Base-by-base conservation (phyloP, 1,140 invertebrate genomes). In the Augochlora pura region DNA sequence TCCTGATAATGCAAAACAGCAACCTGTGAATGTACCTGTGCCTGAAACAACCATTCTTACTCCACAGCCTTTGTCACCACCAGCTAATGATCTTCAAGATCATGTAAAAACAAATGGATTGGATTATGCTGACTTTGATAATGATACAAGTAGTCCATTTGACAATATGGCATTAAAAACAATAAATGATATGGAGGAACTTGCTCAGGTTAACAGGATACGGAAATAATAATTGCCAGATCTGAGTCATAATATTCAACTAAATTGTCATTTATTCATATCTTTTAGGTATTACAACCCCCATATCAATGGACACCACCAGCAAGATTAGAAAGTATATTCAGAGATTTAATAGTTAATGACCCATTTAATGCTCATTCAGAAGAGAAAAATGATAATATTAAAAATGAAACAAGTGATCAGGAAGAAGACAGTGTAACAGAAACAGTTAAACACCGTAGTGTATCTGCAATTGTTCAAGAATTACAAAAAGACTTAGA, bases 121-220 rank as follows among this genome's bases (percentile, higher is more conserved):
- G 71, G 95, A 96, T 85, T 95, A 95, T 88, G 95, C 95, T 60
- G 97, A 98, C 89, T 98, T 98, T 93, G 97, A 98, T 92, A 95
- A 96, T 90, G 97, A 97, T 90, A 97, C 96, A 66, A 97, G 97
- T 23, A 97, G 96, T 90, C 97, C 97, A 1, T 98, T 98, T 93
- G 97, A 98, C 93, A 97, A 97, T 93, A 95, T 98, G 91, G 97
- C 97, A 93, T 90, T 98, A 42, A 97, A 98, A 92, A 97, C 97
- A 54, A 96, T 98, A 60, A 98, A 98, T 92, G 97, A 98, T 90
- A 95, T 98, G 93, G 97, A 97, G 91, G 95, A 97, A 90, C 92
- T 98, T 63, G 97, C 97, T 8, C 95, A 97, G 91, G 92, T 85
- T 67, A 95, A 95, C 62, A 25, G 12, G 59, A 25, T 52, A 1